Percentiles rank a stretch among this genome's conserved stretches.
These are phyloP conservation scores for Endomychus coccineus DNA, from an alignment of 2,888 invertebrate species.

Conservation along the genomic window DNA sequence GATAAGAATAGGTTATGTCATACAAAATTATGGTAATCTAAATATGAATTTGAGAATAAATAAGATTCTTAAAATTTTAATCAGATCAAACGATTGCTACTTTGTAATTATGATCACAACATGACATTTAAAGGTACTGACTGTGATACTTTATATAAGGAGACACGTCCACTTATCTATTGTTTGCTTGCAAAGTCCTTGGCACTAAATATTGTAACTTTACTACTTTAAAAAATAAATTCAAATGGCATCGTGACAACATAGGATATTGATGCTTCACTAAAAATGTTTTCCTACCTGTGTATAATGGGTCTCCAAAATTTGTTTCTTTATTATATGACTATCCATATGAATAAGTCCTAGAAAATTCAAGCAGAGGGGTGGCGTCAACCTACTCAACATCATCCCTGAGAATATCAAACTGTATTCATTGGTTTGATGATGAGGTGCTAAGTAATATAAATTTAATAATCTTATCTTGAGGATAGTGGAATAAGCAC, in stretches of 20 bases:
- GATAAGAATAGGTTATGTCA: too few relatives aligned
- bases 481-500: constrained; percentile 96
- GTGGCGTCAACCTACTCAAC: constrained; percentile 93
- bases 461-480: constrained; percentile 93
- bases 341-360: constrained; percentile 98
- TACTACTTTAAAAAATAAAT: too few relatives aligned
- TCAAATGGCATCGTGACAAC: not conserved
- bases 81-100: too few relatives aligned
- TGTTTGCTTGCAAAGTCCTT: too few relatives aligned
- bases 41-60: too few relatives aligned
- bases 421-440: constrained; percentile 98
- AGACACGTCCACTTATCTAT: too few relatives aligned
- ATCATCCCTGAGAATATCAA: constrained; percentile 98
- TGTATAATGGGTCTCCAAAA: constrained; percentile 90
- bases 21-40: too few relatives aligned
- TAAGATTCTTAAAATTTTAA: too few relatives aligned
- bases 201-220: too few relatives aligned
- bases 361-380: constrained; percentile 96
- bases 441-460: constrained; percentile 94
- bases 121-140: too few relatives aligned
- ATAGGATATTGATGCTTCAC: constrained; percentile 1
- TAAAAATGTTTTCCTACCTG: constrained; percentile 54
- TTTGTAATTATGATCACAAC: too few relatives aligned
- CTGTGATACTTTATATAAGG: too few relatives aligned
- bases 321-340: constrained; percentile 72